Conservation (phyloP, 2,888 invertebrate genomes). For the Caenorhabditis uteleia region DNA sequence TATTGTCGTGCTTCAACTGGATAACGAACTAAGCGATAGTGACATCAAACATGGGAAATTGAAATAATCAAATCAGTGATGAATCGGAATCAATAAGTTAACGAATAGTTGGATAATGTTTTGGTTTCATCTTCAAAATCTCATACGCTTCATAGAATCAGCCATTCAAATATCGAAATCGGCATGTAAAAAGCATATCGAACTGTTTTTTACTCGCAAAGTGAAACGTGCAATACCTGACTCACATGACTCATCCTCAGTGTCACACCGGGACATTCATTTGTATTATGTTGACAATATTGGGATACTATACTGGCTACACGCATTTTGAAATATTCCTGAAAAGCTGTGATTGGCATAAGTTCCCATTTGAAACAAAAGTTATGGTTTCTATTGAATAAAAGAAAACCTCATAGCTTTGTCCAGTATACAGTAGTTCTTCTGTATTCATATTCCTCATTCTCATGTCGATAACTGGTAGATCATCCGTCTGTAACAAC, state of each 20-base stretch:
- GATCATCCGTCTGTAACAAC: constrained; percentile 46
- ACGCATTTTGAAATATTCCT: constrained; percentile 65
- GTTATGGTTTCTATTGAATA: neutral
- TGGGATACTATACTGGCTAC: constrained; percentile 61
- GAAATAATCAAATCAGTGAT: too few relatives aligned
- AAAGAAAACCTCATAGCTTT: constrained; percentile 50
- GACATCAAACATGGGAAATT: too few relatives aligned
- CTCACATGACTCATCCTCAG: constrained; percentile 50
- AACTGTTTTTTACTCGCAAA: too few relatives aligned
- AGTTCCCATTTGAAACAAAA: neutral
- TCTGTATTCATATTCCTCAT: constrained; percentile 59
- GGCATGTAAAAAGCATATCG: too few relatives aligned
- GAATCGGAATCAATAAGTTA: too few relatives aligned
- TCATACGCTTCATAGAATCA: too few relatives aligned
- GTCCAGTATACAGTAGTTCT: constrained; percentile 54
- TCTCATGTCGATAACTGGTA: constrained; percentile 54
- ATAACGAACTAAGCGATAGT: too few relatives aligned
- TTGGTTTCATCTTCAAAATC: too few relatives aligned
- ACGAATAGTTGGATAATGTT: too few relatives aligned
- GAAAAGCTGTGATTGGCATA: constrained; percentile 10
- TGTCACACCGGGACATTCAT: constrained; percentile 62
- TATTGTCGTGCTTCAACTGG: too few relatives aligned
- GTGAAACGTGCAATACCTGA: constrained; percentile 39
- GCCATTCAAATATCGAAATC: too few relatives aligned
- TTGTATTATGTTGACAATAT: constrained; percentile 60